Evolutionary conservation across 2,797 vertebrate genomes (phyloP), one percentile per base, ranked within the genome.

Genomic region (Onychomys arenicola): DNA sequence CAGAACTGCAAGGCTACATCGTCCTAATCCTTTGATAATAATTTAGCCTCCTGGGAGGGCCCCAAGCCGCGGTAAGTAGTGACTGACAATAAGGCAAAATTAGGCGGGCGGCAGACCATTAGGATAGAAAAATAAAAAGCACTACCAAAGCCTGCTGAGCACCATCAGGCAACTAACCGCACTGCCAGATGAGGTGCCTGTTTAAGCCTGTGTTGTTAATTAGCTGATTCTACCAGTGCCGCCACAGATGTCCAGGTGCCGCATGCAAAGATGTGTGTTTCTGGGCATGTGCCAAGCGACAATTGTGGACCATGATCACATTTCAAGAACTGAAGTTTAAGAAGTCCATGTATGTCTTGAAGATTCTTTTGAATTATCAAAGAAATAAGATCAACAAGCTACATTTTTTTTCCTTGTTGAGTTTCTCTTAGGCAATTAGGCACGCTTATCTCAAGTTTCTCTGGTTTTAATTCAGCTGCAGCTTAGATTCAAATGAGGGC

Each of bases 21-120:
- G 99, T 98, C 98, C 98, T 99, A 99, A 99, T 99, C 99, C 99
- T 99, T 99, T 99, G 99, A 99, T 99, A 99, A 99, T 99, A 99
- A 99, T 99, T 99, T 99, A 99, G 98, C 98, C 99, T 99, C 99
- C 99, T 99, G 99, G 99, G 99, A 99, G 99, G 99, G 99, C 98
- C 98, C 99, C 99, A 99, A 99, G 99, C 99, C 99, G 99, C 69
- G 98, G 99, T 99, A 99, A 99, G 98, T 99, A 99, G 99, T 98
- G 98, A 98, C 98, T 99, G 98, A 99, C 99, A 99, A 99, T 99
- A 99, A 99, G 99, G 98, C 98, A 98, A 99, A 99, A 99, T 99
- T 98, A 99, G 99, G 98, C 99, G 99, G 99, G 99, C 99, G 99
- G 99, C 98, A 98, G 99, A 99, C 99, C 99, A 99, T 99, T 99